Evolutionary conservation across 2,113 vertebrate species (phyloP), one percentile per base, ranked within the genome.

Genomic region (Pachypanchax playfairii): DNA sequence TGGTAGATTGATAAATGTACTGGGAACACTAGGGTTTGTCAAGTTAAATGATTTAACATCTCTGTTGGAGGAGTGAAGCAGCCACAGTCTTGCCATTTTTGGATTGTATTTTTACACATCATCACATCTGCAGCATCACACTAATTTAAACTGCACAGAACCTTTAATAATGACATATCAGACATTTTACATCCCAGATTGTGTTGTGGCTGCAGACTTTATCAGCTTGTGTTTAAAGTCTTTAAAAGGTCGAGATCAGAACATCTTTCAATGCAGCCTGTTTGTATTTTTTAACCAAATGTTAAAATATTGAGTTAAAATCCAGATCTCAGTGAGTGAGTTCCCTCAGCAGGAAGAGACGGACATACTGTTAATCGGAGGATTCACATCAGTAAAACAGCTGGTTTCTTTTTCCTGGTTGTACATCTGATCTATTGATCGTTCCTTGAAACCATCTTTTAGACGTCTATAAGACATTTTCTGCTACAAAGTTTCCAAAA

Each of bases 11-110:
- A n/a, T n/a, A n/a, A n/a, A n/a, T n/a, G n/a, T n/a, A n/a, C n/a
- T 56, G 55, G 22, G 59, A 71, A 61, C 71, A 73, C 72, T 24
- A 44, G 39, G 48, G 53, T 77, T 5, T 78, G 48, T 75, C 65
- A 11, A 61, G 60, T 83, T 73, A 65, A 36, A 44, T 53, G 62
- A 62, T 54, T 73, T 59, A 54, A 73, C 46, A 56, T 70, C 70
- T 82, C 38, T 24, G 22, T 64, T 57, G 55, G 73, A 52, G 38
- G 54, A 67, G 60, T 74, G 20, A 73, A 75, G 24, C 5, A 50
- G 77, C 68, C 78, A 26, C 57, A 4, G 54, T 76, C 78, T 82
- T 84, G 77, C 71, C 80, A 49, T 48, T 54, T 42, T 64, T 26
- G 1, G 36, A 35, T 54, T 29, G 48, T 70, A 46, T 63, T 43